Evolutionary conservation across 2,888 invertebrate genomes (phyloP).

Genomic region (Drosophila ezoana): DNA sequence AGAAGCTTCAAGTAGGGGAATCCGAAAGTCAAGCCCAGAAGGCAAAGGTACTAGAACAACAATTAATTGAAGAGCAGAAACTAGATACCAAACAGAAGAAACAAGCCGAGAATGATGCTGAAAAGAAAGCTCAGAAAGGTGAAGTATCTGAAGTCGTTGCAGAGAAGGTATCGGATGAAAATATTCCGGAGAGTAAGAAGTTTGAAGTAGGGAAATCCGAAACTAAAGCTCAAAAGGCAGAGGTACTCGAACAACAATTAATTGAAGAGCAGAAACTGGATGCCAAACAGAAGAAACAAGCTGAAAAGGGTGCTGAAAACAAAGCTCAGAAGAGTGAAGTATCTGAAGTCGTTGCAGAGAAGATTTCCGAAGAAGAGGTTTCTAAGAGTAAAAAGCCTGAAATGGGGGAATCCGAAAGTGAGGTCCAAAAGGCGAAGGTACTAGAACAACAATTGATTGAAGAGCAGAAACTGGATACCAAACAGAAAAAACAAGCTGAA

Average conservation of each 20-base stretch:
- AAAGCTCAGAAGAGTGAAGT: constrained; percentile 16
- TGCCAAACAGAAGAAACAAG: constrained; percentile 3
- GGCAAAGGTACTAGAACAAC: constrained; percentile 20
- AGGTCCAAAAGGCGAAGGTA: background rate
- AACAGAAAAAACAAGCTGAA: background rate
- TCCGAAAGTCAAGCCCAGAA: constrained; percentile 15
- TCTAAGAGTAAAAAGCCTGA: constrained; percentile 36
- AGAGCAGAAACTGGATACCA: background rate
- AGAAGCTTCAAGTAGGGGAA: constrained; percentile 1
- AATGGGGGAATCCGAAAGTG: background rate
- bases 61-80: constrained; percentile 20
- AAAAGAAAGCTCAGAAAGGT: constrained; percentile 5
- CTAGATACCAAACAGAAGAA: constrained; percentile 41
- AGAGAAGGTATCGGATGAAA: constrained; percentile 21
- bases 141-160: constrained; percentile 24
- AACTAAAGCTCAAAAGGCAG: constrained; percentile 7
- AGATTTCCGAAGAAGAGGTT: constrained; percentile 14
- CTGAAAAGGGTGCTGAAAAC: background rate
- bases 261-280: constrained; percentile 17
- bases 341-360: constrained; percentile 21
- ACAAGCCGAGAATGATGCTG: constrained; percentile 13
- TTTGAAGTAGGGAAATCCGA: constrained; percentile 6
- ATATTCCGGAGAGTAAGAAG: constrained; percentile 6
- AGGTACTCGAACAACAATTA: constrained; percentile 5
- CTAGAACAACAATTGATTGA: background rate